Evolutionary conservation across 2,113 vertebrate species (phyloP).

Genomic region (Clupea harengus): DNA sequence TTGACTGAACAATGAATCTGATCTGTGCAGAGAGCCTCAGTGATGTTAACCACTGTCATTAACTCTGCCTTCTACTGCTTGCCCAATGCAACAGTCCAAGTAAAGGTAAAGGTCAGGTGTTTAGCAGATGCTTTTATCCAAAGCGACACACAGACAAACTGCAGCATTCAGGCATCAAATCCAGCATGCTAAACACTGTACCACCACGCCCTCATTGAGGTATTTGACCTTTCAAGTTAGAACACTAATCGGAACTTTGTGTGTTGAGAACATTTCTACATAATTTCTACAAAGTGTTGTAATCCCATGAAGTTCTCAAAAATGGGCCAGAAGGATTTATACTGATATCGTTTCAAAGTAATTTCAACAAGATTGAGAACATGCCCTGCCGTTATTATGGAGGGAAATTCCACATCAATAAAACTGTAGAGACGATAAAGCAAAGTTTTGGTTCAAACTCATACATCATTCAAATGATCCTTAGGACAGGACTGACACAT

Average conservation of each 20-base stretch:
- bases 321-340: background rate
- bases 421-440: background rate
- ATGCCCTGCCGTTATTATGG: background rate
- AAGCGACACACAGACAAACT: too few species aligned
- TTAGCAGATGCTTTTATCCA: too few species aligned
- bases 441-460: background rate
- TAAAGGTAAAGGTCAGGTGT: too few species aligned
- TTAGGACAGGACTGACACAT: background rate
- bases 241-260: background rate
- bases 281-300: background rate
- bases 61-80: background rate
- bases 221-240: background rate
- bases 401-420: constrained; percentile 15
- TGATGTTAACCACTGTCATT: background rate
- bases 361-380: background rate
- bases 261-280: background rate
- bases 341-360: background rate
- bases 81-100: background rate
- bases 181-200: too few species aligned
- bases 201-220: background rate
- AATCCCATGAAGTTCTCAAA: background rate
- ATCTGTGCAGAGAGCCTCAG: background rate
- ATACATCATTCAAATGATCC: constrained; percentile 16
- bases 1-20: background rate
- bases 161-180: too few species aligned